phyloP scores from a whole-genome alignment of 2,888 invertebrate genomes.

The Eupithecia subumbrata region DNA sequence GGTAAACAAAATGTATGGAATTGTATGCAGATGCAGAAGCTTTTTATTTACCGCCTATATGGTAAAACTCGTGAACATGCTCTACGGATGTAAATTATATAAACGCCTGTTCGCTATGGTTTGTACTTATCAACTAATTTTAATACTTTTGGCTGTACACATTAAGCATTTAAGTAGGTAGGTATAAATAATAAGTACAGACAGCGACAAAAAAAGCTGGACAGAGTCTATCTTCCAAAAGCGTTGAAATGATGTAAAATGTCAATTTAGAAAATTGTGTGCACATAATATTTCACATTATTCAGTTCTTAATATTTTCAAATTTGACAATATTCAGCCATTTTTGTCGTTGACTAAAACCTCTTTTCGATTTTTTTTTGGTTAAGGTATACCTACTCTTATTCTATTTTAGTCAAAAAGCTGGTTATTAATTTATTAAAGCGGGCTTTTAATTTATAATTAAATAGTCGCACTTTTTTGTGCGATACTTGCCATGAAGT shows the following conservation, averaged over 20 bases:
- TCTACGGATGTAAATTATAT: not conserved
- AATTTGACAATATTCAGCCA: not conserved
- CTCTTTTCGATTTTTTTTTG: not conserved
- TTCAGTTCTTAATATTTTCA: not conserved
- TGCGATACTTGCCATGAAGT: not conserved
- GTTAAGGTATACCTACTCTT: not conserved
- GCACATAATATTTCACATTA: not conserved
- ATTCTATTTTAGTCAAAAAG: not conserved
- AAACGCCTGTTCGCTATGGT: not conserved
- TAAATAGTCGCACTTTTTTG: not conserved
- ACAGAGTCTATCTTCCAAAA: not conserved
- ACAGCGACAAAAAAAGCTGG: not conserved
- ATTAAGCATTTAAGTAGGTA: conserved; percentile 44
- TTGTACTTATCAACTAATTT: not conserved
- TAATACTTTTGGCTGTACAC: conserved; percentile 38
- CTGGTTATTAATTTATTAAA: not conserved
- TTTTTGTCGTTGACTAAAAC: conserved; percentile 1
- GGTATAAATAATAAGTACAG: too few relatives aligned
- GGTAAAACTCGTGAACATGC: not conserved
- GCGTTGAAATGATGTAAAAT: not conserved
- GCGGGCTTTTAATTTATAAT: not conserved
- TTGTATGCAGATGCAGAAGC: not conserved
- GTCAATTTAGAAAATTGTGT: not conserved
- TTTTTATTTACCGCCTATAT: not conserved
- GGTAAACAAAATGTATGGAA: not conserved